Percentiles rank a stretch among this genome's conserved stretches.
These are phyloP conservation scores for Dynastes maya DNA, from an alignment of 2,888 invertebrate genomes.

Conservation along the genomic window DNA sequence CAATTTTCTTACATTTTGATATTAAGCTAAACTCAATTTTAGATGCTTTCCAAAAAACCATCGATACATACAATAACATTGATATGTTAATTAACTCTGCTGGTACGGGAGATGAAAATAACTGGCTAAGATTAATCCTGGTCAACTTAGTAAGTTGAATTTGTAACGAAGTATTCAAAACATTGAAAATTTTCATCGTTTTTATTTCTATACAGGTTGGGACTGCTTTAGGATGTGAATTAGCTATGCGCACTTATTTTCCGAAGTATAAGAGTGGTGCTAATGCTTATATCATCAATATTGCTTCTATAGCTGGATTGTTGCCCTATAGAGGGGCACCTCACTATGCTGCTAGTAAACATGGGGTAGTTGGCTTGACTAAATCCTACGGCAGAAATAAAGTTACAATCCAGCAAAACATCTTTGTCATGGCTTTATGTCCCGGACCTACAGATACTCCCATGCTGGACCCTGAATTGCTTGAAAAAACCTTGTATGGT, in stretches of 20 bases:
- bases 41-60: constrained; percentile 37
- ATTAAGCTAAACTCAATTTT: not conserved
- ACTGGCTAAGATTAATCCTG: not conserved
- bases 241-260: constrained; percentile 29
- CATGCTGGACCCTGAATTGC: not conserved
- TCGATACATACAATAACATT: constrained; percentile 20
- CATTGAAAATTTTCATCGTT: too few relatives aligned
- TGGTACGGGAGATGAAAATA: constrained; percentile 17
- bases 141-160: constrained; percentile 30
- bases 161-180: too few relatives aligned
- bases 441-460: not conserved
- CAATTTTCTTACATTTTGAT: too few relatives aligned
- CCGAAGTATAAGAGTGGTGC: constrained; percentile 33
- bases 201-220: constrained; percentile 3
- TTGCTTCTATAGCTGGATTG: constrained; percentile 19
- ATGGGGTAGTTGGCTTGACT: not conserved
- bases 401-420: not conserved
- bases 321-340: not conserved
- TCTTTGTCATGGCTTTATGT: not conserved
- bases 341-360: not conserved
- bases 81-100: constrained; percentile 45
- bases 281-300: constrained; percentile 29
- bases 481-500: constrained; percentile 14
- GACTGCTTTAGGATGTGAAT: constrained; percentile 15
- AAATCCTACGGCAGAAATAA: not conserved